A percentile compares a stretch with the other conserved stretches of the same genome.
Evolutionary conservation across 2,888 invertebrate species (phyloP).

Genomic region (Carterocephalus palaemon): DNA sequence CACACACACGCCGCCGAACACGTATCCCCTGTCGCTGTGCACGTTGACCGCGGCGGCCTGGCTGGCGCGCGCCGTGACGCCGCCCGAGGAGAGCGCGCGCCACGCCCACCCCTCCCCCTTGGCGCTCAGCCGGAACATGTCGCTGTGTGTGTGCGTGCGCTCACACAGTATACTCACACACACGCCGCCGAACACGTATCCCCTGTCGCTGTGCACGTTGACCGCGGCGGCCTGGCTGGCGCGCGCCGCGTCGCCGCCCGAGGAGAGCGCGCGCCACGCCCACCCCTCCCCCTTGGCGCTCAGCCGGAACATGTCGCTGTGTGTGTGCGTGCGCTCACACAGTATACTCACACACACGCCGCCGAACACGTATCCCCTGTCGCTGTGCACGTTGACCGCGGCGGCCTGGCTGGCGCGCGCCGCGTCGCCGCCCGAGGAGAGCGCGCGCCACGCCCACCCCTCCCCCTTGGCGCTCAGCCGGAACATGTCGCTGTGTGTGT

Average conservation of each 20-base stretch:
- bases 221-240: constrained; percentile 83
- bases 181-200: constrained; percentile 93
- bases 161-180: constrained; percentile 63
- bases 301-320: constrained; percentile 67
- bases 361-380: constrained; percentile 89
- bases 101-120: no score
- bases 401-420: constrained; percentile 86
- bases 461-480: constrained; percentile 68
- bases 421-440: constrained; percentile 52
- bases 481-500: constrained; percentile 70
- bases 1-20: constrained; percentile 90
- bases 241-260: constrained; percentile 77
- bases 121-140: no score
- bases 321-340: constrained; percentile 62
- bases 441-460: constrained; percentile 50
- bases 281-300: constrained; percentile 68
- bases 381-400: constrained; percentile 78
- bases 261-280: constrained; percentile 45
- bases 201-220: constrained; percentile 80
- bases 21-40: constrained; percentile 83
- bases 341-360: constrained; percentile 81
- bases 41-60: constrained; percentile 81
- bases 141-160: no score
- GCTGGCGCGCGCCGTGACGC: constrained; percentile 85
- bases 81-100: no score